These are phyloP conservation scores for Heteropelma amictum DNA, from an alignment of 2,888 invertebrate genomes.

Conservation along the genomic window DNA sequence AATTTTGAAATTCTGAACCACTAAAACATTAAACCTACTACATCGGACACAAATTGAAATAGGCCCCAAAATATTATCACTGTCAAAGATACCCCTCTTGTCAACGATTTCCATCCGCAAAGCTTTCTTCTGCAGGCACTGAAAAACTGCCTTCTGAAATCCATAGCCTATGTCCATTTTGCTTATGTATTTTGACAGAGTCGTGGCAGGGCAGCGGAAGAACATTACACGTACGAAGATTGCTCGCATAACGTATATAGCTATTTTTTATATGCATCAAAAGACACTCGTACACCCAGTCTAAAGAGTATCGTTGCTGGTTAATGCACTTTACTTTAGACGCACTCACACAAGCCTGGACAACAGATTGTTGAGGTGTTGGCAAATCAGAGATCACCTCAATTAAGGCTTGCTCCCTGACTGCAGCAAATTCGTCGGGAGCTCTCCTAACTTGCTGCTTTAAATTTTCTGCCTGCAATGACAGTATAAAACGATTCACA, in stretches of 20 bases:
- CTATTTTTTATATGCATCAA: constrained; percentile 51
- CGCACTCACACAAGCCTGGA: constrained; percentile 43
- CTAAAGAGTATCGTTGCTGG: constrained; percentile 33
- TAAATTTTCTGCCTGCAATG: constrained; percentile 4
- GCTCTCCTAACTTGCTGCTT: constrained; percentile 6
- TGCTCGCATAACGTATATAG: constrained; percentile 45
- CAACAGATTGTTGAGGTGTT: constrained; percentile 29
- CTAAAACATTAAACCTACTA: neutral
- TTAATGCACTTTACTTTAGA: constrained; percentile 37
- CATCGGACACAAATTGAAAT: neutral
- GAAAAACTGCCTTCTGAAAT: constrained; percentile 15
- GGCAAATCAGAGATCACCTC: constrained; percentile 36
- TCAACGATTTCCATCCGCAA: constrained; percentile 38
- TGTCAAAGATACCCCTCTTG: constrained; percentile 28
- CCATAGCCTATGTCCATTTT: constrained; percentile 41
- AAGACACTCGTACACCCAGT: constrained; percentile 55
- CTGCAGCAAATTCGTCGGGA: constrained; percentile 22
- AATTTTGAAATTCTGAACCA: neutral
- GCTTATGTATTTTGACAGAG: constrained; percentile 52
- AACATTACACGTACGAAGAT: constrained; percentile 45
- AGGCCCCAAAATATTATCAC: constrained; percentile 1
- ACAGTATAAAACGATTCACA: neutral
- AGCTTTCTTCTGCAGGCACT: constrained; percentile 42
- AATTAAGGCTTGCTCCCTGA: constrained; percentile 23
- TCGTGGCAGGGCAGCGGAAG: constrained; percentile 46